These are phyloP conservation scores for Halcyon senegalensis DNA, from an alignment of 2,113 vertebrate species.

Conservation along the genomic window DNA sequence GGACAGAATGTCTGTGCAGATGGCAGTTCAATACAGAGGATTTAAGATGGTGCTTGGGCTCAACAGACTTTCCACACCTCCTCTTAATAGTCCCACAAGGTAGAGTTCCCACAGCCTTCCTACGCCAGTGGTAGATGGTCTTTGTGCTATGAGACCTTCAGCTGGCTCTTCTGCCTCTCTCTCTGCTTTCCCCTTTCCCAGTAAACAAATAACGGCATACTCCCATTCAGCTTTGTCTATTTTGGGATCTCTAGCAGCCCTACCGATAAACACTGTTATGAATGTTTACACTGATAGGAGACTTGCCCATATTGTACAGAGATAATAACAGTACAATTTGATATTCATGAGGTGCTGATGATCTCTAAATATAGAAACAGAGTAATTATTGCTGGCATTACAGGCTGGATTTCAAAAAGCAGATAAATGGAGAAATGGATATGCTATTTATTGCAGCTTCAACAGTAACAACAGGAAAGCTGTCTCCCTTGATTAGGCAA, in stretches of 20 bases:
- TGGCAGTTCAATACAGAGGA: background rate
- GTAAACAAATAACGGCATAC: conserved; percentile 33
- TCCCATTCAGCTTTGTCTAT: conserved; percentile 36
- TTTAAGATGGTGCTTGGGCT: background rate
- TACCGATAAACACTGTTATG: conserved; percentile 22
- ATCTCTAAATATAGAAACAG: conserved; percentile 67
- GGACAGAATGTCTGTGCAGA: background rate
- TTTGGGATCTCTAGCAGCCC: conserved; percentile 40
- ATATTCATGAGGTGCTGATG: conserved; percentile 70
- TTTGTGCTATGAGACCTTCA: background rate
- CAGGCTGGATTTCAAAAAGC: conserved; percentile 56
- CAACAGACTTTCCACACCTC: background rate
- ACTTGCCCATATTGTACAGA: conserved; percentile 47
- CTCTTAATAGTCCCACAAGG: background rate
- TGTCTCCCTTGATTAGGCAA: conserved; percentile 53
- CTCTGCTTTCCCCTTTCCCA: background rate
- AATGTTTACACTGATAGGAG: conserved; percentile 58
- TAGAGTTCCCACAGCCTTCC: background rate
- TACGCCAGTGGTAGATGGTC: background rate
- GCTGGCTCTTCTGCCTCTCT: background rate
- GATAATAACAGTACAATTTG: conserved; percentile 64
- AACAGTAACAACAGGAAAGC: conserved; percentile 28
- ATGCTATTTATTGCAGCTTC: conserved; percentile 52
- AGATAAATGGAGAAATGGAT: conserved; percentile 65
- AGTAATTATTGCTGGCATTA: conserved; percentile 62